phyloP scores from a whole-genome alignment of 2,888 invertebrate species.

The Subacronicta megacephala region DNA sequence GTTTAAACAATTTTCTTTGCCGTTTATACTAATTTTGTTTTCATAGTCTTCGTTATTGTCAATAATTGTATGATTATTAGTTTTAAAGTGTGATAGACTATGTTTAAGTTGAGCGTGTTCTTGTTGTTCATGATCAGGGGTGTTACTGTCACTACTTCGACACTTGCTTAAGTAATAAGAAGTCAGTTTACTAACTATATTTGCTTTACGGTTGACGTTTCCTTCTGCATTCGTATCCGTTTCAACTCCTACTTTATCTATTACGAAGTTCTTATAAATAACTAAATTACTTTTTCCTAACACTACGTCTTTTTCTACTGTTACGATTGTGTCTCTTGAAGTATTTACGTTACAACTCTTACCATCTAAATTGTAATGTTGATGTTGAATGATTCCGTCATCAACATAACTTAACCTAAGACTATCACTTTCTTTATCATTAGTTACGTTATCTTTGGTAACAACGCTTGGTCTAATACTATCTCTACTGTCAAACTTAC shows the following conservation, averaged over 20 bases:
- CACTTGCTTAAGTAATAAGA: conserved; percentile 1
- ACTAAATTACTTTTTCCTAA: not conserved
- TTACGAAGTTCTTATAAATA: not conserved
- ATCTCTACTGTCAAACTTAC: conserved; percentile 1
- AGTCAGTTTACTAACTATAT: not conserved
- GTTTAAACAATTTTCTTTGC: not conserved
- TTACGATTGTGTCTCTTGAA: not conserved
- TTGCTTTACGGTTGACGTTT: not conserved
- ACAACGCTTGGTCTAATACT: conserved; percentile 1
- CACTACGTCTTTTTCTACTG: not conserved
- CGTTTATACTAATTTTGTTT: not conserved
- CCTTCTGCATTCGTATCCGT: not conserved
- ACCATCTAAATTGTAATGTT: not conserved
- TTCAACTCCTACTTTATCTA: not conserved
- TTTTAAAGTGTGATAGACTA: not conserved
- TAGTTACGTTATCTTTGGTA: conserved; percentile 1
- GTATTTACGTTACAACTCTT: not conserved
- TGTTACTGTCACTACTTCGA: not conserved
- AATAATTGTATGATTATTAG: not conserved
- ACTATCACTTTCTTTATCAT: not conserved
- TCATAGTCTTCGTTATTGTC: not conserved
- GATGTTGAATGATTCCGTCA: not conserved
- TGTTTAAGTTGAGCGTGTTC: not conserved
- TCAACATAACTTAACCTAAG: not conserved
- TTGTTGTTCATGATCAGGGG: not conserved